Percentiles rank a stretch among this genome's conserved stretches.
These are phyloP conservation scores for Ophioderma brevispina DNA, from an alignment of 35 echinoderm and acorn worm species.

Conservation along the genomic window DNA sequence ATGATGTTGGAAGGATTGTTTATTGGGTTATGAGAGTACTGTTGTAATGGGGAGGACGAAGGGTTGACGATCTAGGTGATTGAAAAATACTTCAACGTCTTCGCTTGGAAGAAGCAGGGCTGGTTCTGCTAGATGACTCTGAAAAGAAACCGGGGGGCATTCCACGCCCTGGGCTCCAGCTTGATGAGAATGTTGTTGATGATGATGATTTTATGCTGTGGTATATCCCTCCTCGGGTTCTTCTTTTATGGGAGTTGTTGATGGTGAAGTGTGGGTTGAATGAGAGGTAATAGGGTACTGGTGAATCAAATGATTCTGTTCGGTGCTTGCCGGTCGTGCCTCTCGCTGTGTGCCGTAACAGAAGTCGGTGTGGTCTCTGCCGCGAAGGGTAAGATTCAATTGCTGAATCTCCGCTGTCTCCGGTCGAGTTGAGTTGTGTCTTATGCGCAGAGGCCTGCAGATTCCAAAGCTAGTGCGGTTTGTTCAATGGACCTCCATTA, in stretches of 20 bases:
- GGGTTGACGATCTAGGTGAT: conserved; percentile 64
- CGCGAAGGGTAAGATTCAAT: conserved; percentile 20
- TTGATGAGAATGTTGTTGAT: neutral
- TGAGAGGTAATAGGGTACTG: neutral
- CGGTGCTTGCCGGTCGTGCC: conserved; percentile 7
- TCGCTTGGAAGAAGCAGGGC: conserved; percentile 60
- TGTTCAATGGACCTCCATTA: conserved; percentile 72
- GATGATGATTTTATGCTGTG: neutral
- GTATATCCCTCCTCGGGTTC: neutral
- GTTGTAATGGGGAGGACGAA: conserved; percentile 11
- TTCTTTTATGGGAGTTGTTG: neutral
- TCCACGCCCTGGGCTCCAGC: neutral
- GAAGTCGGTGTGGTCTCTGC: conserved; percentile 19
- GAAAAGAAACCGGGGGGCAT: neutral
- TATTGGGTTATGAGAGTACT: neutral
- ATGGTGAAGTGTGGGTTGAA: neutral
- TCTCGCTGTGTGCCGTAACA: conserved; percentile 19
- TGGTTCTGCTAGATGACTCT: conserved; percentile 2
- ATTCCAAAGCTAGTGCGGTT: conserved; percentile 50
- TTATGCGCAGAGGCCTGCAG: conserved; percentile 29
- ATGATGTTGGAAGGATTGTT: neutral
- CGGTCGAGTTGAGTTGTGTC: conserved; percentile 12
- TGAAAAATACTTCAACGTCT: conserved; percentile 91
- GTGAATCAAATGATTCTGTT: neutral
- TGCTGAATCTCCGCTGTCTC: neutral